phyloP scores from a whole-genome alignment of 2,797 vertebrate genomes.

The Botia kubotai region DNA sequence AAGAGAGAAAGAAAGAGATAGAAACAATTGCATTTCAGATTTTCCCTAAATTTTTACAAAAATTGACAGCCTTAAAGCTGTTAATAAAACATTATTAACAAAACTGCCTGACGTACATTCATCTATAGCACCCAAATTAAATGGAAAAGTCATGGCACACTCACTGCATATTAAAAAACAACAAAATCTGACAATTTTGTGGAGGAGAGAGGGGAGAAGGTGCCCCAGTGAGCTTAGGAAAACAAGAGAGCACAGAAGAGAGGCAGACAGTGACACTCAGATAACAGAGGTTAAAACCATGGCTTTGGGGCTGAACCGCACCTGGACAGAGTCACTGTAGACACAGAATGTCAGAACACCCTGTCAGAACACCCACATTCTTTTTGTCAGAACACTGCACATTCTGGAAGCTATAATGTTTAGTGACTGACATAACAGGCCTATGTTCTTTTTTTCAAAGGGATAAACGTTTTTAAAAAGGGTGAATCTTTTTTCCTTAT shows the following conservation, averaged over 20 bases:
- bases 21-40: neutral
- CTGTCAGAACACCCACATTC: conserved; percentile 59
- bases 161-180: conserved; percentile 39
- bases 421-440: neutral
- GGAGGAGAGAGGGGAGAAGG: conserved; percentile 62
- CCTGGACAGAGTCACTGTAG: conserved; percentile 69
- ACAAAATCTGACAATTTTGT: conserved; percentile 38
- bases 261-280: conserved; percentile 72
- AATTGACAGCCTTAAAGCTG: neutral
- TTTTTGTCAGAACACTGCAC: conserved; percentile 22
- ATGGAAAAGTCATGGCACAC: conserved; percentile 25
- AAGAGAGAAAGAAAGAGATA: conserved; percentile 66
- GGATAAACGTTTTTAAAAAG: too few relatives aligned
- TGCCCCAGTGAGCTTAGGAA: conserved; percentile 67
- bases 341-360: conserved; percentile 68
- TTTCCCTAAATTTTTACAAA: neutral
- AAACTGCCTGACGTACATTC: neutral
- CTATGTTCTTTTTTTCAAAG: neutral
- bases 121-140: neutral
- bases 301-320: conserved; percentile 69
- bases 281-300: conserved; percentile 78
- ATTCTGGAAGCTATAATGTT: neutral
- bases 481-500: conserved; percentile 34
- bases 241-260: conserved; percentile 67
- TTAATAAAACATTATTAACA: neutral